Percentiles rank a stretch among this genome's conserved stretches.
Conservation (phyloP, 2,888 invertebrate genomes). For the Catocala nupta region DNA sequence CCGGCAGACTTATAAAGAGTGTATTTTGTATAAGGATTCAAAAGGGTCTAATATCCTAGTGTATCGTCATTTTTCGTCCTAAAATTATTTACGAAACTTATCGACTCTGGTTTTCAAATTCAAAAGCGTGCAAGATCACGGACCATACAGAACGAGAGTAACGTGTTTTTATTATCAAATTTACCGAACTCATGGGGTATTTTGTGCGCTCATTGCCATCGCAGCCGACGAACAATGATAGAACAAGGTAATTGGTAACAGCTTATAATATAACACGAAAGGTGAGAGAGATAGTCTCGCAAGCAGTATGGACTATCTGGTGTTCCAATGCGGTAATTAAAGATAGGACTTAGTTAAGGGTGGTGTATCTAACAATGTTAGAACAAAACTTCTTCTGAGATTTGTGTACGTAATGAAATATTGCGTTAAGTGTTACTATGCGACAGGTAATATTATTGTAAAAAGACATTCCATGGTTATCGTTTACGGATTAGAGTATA, state of each 20-base stretch:
- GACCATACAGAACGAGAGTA: neutral
- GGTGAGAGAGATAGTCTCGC: neutral
- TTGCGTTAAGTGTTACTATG: slow-evolving; percentile 17
- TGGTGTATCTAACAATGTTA: neutral
- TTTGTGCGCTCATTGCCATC: slow-evolving; percentile 17
- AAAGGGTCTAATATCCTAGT: neutral
- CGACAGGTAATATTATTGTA: slow-evolving; percentile 18
- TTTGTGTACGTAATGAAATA: neutral
- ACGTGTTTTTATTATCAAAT: neutral
- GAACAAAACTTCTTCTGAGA: neutral
- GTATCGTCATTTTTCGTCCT: no score
- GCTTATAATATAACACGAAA: slow-evolving; percentile 5
- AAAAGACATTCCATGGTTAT: slow-evolving; percentile 37
- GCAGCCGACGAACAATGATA: slow-evolving; percentile 20
- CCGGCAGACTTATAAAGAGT: slow-evolving; percentile 7
- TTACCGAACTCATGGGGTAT: slow-evolving; percentile 7
- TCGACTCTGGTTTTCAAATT: neutral
- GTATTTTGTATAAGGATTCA: neutral
- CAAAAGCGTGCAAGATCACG: neutral
- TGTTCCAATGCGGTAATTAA: neutral
- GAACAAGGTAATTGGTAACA: slow-evolving; percentile 8
- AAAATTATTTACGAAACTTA: neutral
- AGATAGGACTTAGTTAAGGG: neutral
- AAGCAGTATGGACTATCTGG: neutral
- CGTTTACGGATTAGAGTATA: slow-evolving; percentile 43